Conservation (phyloP, 1,140 invertebrate species). For the Spodoptera litura region DNA sequence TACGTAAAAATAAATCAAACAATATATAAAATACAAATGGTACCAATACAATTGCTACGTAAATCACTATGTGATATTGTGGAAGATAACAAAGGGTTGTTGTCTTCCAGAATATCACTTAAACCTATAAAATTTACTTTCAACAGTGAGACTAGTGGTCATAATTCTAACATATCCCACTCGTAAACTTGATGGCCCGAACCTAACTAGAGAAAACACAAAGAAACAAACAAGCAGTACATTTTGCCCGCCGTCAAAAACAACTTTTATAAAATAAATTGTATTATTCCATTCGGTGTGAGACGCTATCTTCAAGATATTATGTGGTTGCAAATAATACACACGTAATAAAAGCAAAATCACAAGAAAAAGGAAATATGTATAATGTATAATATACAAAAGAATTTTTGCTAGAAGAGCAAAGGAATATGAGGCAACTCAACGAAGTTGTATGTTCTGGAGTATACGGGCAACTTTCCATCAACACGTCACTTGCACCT, state of each 20-base stretch:
- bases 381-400: constrained; percentile 14
- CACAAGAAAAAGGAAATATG: constrained; percentile 7
- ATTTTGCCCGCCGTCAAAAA: constrained; percentile 74
- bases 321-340: constrained; percentile 49
- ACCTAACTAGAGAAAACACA: constrained; percentile 58
- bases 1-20: too few species aligned
- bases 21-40: too few species aligned
- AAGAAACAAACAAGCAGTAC: constrained; percentile 72
- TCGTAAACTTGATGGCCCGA: constrained; percentile 53
- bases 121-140: too few species aligned
- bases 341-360: constrained; percentile 12
- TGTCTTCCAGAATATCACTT: too few species aligned
- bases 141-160: too few species aligned
- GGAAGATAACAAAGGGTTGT: too few species aligned
- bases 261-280: constrained; percentile 77
- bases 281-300: constrained; percentile 69
- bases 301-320: constrained; percentile 55
- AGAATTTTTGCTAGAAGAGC: neutral
- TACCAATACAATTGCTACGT: too few species aligned
- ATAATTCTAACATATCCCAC: constrained; percentile 13
- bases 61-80: too few species aligned
- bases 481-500: too few species aligned
- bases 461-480: neutral
- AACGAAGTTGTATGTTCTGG: neutral
- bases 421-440: neutral